These are phyloP conservation scores for Oryzias dopingdopingensis DNA, from an alignment of 2,797 vertebrate species.

Conservation along the genomic window DNA sequence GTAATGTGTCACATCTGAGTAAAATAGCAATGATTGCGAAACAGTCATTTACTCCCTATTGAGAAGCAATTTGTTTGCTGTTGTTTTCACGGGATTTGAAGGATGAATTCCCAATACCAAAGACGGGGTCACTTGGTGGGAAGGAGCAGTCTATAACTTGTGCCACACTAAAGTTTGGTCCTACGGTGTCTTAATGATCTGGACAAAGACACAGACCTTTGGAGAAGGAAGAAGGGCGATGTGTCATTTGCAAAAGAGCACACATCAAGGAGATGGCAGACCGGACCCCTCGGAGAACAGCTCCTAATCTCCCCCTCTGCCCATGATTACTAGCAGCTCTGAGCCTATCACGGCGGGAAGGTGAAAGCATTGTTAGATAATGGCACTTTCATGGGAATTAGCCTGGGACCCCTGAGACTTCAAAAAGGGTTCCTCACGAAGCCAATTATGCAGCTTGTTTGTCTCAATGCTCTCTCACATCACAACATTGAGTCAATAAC, in stretches of 20 bases:
- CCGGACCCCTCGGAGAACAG: constrained; percentile 8
- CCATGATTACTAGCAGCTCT: constrained; percentile 33
- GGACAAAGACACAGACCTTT: constrained; percentile 30
- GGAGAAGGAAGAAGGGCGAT: constrained; percentile 37
- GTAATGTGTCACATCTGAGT: constrained; percentile 54
- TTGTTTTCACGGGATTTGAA: constrained; percentile 44
- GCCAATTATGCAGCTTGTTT: constrained; percentile 49
- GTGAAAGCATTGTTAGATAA: constrained; percentile 61
- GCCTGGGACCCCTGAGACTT: constrained; percentile 52
- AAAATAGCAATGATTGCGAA: constrained; percentile 64
- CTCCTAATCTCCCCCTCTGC: constrained; percentile 39
- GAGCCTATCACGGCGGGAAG: constrained; percentile 37
- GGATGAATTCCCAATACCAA: constrained; percentile 52
- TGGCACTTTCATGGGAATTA: constrained; percentile 47
- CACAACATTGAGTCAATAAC: constrained; percentile 36
- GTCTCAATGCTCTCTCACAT: constrained; percentile 35
- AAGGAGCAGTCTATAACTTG: constrained; percentile 23
- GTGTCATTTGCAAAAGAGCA: constrained; percentile 45
- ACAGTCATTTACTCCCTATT: constrained; percentile 59
- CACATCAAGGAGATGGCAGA: constrained; percentile 35
- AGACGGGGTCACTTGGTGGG: constrained; percentile 28
- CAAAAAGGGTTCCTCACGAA: constrained; percentile 37
- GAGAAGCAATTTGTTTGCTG: constrained; percentile 60
- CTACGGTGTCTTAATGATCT: constrained; percentile 58
- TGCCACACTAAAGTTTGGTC: constrained; percentile 28